A percentile compares a stretch with the other conserved stretches of the same genome.
Conservation (phyloP, 2,888 invertebrate species). For the Nipponacmea schrenckii region DNA sequence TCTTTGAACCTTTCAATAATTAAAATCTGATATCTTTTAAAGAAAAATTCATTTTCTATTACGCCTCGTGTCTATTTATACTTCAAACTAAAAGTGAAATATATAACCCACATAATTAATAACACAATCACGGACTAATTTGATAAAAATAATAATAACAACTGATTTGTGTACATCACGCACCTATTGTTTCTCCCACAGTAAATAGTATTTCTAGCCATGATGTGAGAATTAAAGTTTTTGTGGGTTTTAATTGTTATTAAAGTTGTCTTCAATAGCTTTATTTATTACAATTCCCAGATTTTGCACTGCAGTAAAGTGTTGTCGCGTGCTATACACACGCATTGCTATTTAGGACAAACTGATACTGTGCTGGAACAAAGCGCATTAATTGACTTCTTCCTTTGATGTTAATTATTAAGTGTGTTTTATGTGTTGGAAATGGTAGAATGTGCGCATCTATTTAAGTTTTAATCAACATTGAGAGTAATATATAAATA, state of each 20-base stretch:
- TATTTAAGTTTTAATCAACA: neutral
- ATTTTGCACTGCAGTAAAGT: neutral
- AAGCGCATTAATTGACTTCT: neutral
- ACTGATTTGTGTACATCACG: too few relatives aligned
- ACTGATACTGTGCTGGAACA: conserved; percentile 1
- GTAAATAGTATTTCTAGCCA: too few relatives aligned
- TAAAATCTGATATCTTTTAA: too few relatives aligned
- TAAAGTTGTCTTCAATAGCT: neutral
- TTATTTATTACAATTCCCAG: neutral
- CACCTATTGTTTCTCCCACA: too few relatives aligned
- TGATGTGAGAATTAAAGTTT: neutral
- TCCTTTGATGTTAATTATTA: conserved; percentile 3
- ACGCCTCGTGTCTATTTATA: too few relatives aligned
- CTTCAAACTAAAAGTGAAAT: too few relatives aligned
- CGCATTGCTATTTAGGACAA: neutral
- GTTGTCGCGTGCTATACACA: neutral
- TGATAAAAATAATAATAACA: too few relatives aligned
- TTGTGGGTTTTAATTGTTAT: neutral
- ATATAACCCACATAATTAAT: too few relatives aligned
- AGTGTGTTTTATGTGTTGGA: neutral
- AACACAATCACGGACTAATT: too few relatives aligned
- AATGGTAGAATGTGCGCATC: conserved; percentile 7
- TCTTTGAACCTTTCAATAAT: too few relatives aligned
- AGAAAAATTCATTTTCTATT: too few relatives aligned
- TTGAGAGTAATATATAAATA: neutral